Base-by-base conservation (phyloP, 2,113 vertebrate genomes). In the Malurus melanocephalus region DNA sequence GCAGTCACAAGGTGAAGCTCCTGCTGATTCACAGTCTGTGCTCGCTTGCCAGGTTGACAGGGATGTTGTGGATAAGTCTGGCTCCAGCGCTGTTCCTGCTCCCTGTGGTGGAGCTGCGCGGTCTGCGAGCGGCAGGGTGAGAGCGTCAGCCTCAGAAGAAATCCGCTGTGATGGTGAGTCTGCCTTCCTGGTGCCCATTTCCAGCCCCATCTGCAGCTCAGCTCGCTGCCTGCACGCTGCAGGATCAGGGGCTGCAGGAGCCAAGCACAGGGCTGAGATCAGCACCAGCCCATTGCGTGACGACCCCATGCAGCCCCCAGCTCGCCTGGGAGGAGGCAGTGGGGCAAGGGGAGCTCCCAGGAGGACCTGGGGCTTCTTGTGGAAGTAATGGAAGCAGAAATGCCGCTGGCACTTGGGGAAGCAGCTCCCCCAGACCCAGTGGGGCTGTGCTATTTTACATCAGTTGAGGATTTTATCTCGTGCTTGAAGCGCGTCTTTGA, bases 241-340 rank as follows among this genome's bases (percentile, higher is more conserved):
- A 38, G 0, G 32, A 38, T 30, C 74, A 27, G 9, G 15, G 69
- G 83, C 77, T 56, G 73, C 3, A 0, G 53, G 32, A 72, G 53
- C 0, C 0, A 8, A 78, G 49, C 2, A 0, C 7, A 0, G 0
- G 32, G 83, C 56, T 67, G 57, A 0, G 1, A 60, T 35, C 55
- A 26, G 28, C 89, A 35, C 40, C 42, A 57, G 10, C 15, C 42
- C 92, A 21, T 93, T 69, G 90, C 51, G 13, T 91, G 93, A 86
- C 1, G 7, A 28, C 40, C 51, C 35, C 0, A 2, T 20, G 16
- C 61, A 45, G 42, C 49, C 49, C 57, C 14, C 9, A 38, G 43
- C 62, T 23, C 4, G 0, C n/a, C 48, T n/a, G 49, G 33, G 45
- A 53, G 40, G 52, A n/a, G 30, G 43, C 2, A 3, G 3, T 5